Percentiles rank a stretch among this genome's conserved stretches.
Conservation (phyloP, 2,113 vertebrate genomes). For the Copsychus sechellarum region DNA sequence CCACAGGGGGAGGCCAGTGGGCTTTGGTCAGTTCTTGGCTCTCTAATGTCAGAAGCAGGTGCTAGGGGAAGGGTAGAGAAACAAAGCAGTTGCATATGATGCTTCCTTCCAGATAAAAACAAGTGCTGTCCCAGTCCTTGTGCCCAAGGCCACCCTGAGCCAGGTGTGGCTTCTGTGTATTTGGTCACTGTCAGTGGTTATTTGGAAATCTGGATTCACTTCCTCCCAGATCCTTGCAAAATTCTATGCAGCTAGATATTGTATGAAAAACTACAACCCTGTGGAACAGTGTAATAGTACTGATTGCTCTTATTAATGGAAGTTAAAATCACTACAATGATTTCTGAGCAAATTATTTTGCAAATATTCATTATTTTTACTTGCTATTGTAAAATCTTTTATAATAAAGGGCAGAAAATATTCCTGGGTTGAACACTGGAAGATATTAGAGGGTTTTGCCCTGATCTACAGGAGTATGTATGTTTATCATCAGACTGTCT, state of each 20-base stretch:
- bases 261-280: neutral
- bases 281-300: neutral
- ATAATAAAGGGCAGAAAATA: neutral
- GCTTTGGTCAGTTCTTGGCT: neutral
- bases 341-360: neutral
- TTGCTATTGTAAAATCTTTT: neutral
- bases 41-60: neutral
- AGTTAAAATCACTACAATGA: neutral
- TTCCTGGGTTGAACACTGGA: neutral
- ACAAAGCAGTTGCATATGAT: neutral
- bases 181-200: neutral
- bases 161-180: neutral
- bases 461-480: neutral
- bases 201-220: neutral
- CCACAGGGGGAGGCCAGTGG: neutral
- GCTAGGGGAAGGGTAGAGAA: neutral
- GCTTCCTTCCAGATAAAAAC: neutral
- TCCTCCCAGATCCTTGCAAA: neutral
- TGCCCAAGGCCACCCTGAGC: neutral
- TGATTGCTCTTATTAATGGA: neutral
- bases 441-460: neutral
- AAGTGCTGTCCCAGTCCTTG: neutral
- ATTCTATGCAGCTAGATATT: neutral
- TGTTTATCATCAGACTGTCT: neutral
- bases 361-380: neutral